These are phyloP conservation scores for Leptopilina myrica DNA, from an alignment of 2,888 invertebrate genomes.

Conservation along the genomic window DNA sequence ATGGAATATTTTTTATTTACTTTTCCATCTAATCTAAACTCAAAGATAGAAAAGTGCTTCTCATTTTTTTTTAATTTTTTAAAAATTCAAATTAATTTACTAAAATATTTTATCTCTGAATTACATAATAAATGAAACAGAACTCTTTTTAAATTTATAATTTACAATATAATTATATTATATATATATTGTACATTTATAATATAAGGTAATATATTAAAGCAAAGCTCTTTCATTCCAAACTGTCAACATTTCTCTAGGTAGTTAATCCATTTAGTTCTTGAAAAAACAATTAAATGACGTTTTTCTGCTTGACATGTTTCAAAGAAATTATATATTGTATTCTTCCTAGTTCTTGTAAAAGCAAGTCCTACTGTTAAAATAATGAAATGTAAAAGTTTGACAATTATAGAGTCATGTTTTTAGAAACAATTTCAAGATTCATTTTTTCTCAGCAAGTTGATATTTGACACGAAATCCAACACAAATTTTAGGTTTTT, in stretches of 20 bases:
- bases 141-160: no score
- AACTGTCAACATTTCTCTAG: background rate
- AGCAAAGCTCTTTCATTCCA: conserved; percentile 19
- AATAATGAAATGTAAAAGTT: background rate
- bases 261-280: conserved; percentile 2
- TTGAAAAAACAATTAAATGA: background rate
- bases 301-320: background rate
- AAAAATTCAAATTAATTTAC: conserved; percentile 40
- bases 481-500: conserved; percentile 20
- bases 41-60: conserved; percentile 43
- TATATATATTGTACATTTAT: background rate
- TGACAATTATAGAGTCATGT: background rate
- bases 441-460: conserved; percentile 14
- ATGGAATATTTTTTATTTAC: conserved; percentile 23
- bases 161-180: no score
- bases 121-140: no score
- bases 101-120: no score
- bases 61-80: conserved; percentile 48
- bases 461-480: conserved; percentile 6
- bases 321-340: conserved; percentile 41
- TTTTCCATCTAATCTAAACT: conserved; percentile 24
- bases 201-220: no score
- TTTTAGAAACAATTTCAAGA: conserved; percentile 18
- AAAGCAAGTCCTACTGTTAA: conserved; percentile 13
- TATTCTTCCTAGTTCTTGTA: conserved; percentile 53